Evolutionary conservation across 2,888 invertebrate genomes (phyloP), one percentile per base, ranked within the genome.

Genomic region (Agriotes lineatus): DNA sequence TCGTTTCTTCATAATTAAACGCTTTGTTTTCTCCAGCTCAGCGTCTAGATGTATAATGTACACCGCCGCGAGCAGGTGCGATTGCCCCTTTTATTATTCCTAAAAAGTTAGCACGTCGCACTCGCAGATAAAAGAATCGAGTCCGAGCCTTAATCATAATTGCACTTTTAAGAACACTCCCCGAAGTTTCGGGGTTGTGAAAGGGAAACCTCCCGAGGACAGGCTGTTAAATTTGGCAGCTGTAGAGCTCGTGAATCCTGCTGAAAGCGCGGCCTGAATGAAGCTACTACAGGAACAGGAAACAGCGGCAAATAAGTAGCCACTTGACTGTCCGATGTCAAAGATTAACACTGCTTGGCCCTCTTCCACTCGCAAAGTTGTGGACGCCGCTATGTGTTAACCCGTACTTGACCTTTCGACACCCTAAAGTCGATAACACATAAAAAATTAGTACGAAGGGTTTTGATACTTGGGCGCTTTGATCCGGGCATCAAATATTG

Each of bases 341-440:
- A 71, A 75, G 75, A 73, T 74, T 71, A 72, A 75, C 71, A 71
- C 66, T 70, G 73, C 72, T 72, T 69, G 66, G 64, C 65, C 67
- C 67, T 45, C 63, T 64, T 61, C 61, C 54, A 44, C 66, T 61
- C 45, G 65, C 61, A 61, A 61, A 57, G 45, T 66, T 44, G 37
- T 52, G 30, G 25, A 25, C 25, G 25, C 42, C 39, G 18, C 22
- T 33, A 54, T 57, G 62, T 66, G 69, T 66, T 66, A 61, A 65
- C 65, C 56, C 35, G 42, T 54, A 57, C 69, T 69, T 66, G 66
- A 69, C 65, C 61, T 57, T 61, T 52, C 42, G 19, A 19, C 18
- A n/a, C 35, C 42, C 56, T 25, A 44, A 60, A 45, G 42, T 56
- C 66, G 42, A 62, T 65, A 57, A 18, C 35, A 48, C 65, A 69